Conservation (phyloP, 2,888 invertebrate genomes). For the Agonopterix heracliana region DNA sequence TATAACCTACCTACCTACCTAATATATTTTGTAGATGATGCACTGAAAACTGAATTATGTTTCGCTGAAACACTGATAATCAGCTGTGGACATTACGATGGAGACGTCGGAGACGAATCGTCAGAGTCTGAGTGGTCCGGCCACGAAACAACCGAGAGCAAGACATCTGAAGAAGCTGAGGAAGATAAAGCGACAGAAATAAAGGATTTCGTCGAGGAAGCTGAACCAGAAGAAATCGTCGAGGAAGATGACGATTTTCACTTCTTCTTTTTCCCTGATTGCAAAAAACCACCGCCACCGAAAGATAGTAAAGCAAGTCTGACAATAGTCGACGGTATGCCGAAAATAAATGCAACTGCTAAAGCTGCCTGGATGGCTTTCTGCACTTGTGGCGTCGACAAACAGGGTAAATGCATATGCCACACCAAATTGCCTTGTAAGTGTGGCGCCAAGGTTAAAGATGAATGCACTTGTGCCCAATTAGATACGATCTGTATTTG, state of each 20-base stretch:
- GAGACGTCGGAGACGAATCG: slow-evolving; percentile 36
- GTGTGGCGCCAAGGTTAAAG: slow-evolving; percentile 46
- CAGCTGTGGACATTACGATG: slow-evolving; percentile 64
- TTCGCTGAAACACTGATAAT: slow-evolving; percentile 75
- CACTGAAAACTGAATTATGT: slow-evolving; percentile 61
- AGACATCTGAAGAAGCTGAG: slow-evolving; percentile 19
- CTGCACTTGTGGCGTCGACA: slow-evolving; percentile 44
- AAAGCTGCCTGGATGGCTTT: slow-evolving; percentile 15
- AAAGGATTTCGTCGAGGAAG: slow-evolving; percentile 28
- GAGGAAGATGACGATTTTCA: slow-evolving; percentile 55
- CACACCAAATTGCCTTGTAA: slow-evolving; percentile 44
- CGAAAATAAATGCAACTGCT: slow-evolving; percentile 41
- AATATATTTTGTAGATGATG: slow-evolving; percentile 38
- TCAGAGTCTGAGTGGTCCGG: slow-evolving; percentile 64
- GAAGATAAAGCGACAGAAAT: slow-evolving; percentile 26
- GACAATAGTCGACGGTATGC: slow-evolving; percentile 50
- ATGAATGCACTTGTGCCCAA: slow-evolving; percentile 46
- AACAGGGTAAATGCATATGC: slow-evolving; percentile 49
- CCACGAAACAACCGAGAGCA: slow-evolving; percentile 29
- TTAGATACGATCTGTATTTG: slow-evolving; percentile 50
- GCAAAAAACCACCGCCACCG: slow-evolving; percentile 34
- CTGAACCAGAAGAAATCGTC: slow-evolving; percentile 21
- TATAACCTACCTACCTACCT: too few relatives aligned
- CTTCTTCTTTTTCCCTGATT: slow-evolving; percentile 66
- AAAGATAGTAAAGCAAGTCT: slow-evolving; percentile 47